A percentile compares a stretch with the other conserved stretches of the same genome.
These are phyloP conservation scores for Oryzias javanicus DNA, from an alignment of 2,113 vertebrate species.

Conservation along the genomic window DNA sequence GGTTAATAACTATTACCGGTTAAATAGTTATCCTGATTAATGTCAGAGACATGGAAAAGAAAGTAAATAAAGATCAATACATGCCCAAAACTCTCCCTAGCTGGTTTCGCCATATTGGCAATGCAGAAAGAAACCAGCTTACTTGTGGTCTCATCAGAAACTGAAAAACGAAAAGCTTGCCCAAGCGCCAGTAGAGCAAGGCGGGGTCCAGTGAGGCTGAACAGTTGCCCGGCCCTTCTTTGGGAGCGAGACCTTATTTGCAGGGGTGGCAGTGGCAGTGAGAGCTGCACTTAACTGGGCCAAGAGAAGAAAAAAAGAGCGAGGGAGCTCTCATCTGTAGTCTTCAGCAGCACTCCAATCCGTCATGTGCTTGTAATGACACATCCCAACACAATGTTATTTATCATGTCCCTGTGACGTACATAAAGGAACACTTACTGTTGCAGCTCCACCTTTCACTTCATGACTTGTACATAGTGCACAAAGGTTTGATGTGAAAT, in stretches of 20 bases:
- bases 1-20: too few species aligned
- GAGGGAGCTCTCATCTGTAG: slow-evolving; percentile 37
- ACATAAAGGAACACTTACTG: slow-evolving; percentile 1
- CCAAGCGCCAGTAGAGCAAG: slow-evolving; percentile 49
- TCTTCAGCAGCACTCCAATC: slow-evolving; percentile 24
- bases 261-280: slow-evolving; percentile 39
- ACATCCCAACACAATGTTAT: slow-evolving; percentile 35
- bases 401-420: slow-evolving; percentile 20
- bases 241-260: slow-evolving; percentile 51
- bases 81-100: too few species aligned
- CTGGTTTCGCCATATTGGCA: too few species aligned
- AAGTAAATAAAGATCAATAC: too few species aligned
- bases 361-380: slow-evolving; percentile 37
- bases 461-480: slow-evolving; percentile 23
- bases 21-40: too few species aligned
- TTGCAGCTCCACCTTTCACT: slow-evolving; percentile 4
- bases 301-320: neutral
- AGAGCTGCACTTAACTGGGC: slow-evolving; percentile 22
- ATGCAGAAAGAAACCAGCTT: slow-evolving; percentile 39
- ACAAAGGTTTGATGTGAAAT: slow-evolving; percentile 24
- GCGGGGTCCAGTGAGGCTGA: slow-evolving; percentile 35
- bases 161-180: slow-evolving; percentile 50
- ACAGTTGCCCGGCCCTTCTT: slow-evolving; percentile 26
- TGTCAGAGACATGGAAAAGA: too few species aligned
- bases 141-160: slow-evolving; percentile 47